Conservation (phyloP, 2,888 invertebrate genomes). For the Ichneumon xanthorius region DNA sequence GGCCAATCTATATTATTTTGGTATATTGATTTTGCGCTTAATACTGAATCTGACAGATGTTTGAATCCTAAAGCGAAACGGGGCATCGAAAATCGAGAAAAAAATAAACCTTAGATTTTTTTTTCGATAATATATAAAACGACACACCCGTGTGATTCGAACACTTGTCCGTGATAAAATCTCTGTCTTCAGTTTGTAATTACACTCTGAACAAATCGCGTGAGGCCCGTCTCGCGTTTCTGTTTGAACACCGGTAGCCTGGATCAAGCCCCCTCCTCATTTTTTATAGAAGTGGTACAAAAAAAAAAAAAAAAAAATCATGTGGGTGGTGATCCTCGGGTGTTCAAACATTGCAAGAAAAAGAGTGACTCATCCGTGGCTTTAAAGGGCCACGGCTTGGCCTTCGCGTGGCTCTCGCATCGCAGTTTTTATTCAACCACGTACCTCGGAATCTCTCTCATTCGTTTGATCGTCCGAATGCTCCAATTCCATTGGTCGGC, state of each 20-base stretch:
- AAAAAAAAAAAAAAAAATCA: background rate
- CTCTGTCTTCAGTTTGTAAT: constrained; percentile 19
- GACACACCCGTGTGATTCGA: constrained; percentile 42
- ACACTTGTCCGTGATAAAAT: constrained; percentile 48
- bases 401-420: background rate
- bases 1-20: too few relatives aligned
- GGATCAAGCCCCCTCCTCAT: background rate
- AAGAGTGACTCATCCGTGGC: constrained; percentile 26
- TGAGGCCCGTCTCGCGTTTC: constrained; percentile 45
- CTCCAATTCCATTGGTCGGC: background rate
- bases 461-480: background rate
- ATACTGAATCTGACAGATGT: too few relatives aligned
- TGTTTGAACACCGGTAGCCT: constrained; percentile 41
- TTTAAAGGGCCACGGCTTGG: background rate
- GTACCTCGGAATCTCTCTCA: background rate
- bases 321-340: background rate
- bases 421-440: background rate
- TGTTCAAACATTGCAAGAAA: constrained; percentile 17
- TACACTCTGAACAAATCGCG: constrained; percentile 50
- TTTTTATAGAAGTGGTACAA: background rate
- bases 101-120: background rate
- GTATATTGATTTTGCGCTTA: too few relatives aligned
- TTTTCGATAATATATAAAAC: background rate
- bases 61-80: background rate
- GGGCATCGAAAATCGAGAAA: background rate